Base-by-base conservation (phyloP, 2,113 vertebrate species). In the Alligator sinensis region DNA sequence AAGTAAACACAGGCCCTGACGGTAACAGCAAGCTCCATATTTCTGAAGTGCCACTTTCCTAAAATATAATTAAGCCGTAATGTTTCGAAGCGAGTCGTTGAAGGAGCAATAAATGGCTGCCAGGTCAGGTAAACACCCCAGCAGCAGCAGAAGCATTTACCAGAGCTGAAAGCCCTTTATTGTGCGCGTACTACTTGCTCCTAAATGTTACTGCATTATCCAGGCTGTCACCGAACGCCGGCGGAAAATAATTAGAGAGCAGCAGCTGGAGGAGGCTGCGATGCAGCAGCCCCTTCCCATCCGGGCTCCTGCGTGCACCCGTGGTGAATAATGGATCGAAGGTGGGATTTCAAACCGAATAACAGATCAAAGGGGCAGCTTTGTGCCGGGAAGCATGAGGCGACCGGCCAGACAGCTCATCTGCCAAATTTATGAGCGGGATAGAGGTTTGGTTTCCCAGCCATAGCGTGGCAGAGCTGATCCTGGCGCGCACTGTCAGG, bases 31-130 rank as follows among this genome's bases (percentile, higher is more conserved):
- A 92, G 92, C 86, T 72, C 92, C 3, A 1, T 84, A 80, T 80
- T 92, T 90, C 93, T 61, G 0, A 81, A 92, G 94, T 87, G 88
- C 91, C 0, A 27, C 86, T 92, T 87, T 74, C 92, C 94, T 76
- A 12, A 95, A 89, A 95, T 80, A 85, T 89, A 93, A 97, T 96
- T 96, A 95, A 96, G 96, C 80, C 57, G 4, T 96, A 94, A 96
- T 68, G 93, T 89, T 95, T 38, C 63, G 93, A 90, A 91, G 82
- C 18, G 11, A 80, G 95, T 86, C 2, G 11, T 75, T 82, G 95
- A 80, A 86, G n/a, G 92, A 91, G 95, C 94, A 89, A 47, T 96
- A 93, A 97, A 84, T 88, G 89, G 84, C 91, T 94, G 92, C 85
- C 89, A 7, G 94, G 91, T 30, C 38, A 94, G 96, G 96, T 84